Evolutionary conservation across 2,797 vertebrate genomes (phyloP), one percentile per base, ranked within the genome.

Genomic region (Poecilia velifera): DNA sequence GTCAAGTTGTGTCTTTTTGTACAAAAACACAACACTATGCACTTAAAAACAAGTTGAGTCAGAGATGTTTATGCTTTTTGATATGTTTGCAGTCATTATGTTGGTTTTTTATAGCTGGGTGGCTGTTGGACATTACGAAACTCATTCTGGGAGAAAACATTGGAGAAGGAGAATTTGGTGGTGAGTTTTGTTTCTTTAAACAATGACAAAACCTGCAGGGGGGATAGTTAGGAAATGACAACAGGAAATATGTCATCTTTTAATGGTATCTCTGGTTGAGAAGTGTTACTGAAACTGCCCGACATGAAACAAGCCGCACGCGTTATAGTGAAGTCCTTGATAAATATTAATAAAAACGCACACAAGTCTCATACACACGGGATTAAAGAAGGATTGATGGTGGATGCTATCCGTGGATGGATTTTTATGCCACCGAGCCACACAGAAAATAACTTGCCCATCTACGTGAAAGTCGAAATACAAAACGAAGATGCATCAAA

Each of bases 131-230:
- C 89, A 94, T 98, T 70, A 88, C 96, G 6, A 95, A 96, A 76
- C 94, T 98, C 78, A 96, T 90, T 0, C 76, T 97, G 76, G 97
- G 97, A 73, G 92, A 95, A 1, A 93, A 84, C 82, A 97, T 98
- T 0, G 97, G 97, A 87, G 95, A 97, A 77, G 97, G 97, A 0
- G 97, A 98, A 90, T 98, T 98, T 1, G 97, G 98, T 80, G 97
- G 97, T 98, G 82, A 93, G 97, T 10, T 81, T 53, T 73, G 34
- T 39, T 71, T 43, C 9, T 43, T 41, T n/a, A 25, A 8, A 39
- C 9, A 0, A 22, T 22, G 59, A 64, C 14, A 39, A 9, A 39
- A 20, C 14, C 8, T 70, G 39, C 39, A 68, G 0, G 34, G 20
- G 39, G 0, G 6, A 41, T 41, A 16, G 5, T n/a, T 14, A n/a